Evolutionary conservation across 2,113 vertebrate species (phyloP).

Genomic region (Pangasianodon gigas): DNA sequence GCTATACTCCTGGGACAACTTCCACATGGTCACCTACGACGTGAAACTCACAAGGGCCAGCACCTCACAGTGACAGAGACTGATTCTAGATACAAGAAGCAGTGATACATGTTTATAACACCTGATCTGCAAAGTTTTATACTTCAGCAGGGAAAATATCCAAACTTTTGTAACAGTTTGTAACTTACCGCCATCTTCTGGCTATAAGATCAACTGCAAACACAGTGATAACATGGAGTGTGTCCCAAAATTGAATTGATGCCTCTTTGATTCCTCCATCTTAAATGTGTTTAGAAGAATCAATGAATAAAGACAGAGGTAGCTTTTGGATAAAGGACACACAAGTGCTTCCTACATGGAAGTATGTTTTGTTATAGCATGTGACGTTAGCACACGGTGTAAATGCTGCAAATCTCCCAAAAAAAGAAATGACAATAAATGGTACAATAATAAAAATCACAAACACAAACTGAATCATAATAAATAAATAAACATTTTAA

Average conservation of each 20-base stretch:
- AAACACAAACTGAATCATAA: background rate
- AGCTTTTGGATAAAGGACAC: background rate
- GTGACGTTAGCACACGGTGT: background rate
- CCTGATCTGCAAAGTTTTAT: background rate
- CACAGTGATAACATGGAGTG: background rate
- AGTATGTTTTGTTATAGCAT: background rate
- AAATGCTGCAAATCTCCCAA: background rate
- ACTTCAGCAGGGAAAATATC: background rate
- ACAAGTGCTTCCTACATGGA: no score
- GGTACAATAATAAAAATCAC: background rate
- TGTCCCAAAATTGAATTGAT: background rate
- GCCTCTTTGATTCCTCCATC: background rate
- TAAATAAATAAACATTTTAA: background rate
- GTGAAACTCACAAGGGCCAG: slow-evolving; percentile 68
- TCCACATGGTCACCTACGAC: slow-evolving; percentile 89
- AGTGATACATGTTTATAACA: background rate
- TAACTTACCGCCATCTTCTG: background rate
- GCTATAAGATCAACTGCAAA: background rate
- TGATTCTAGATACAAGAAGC: background rate
- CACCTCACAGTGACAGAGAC: background rate
- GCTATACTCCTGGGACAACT: slow-evolving; percentile 93
- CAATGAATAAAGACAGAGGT: background rate
- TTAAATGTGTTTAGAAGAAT: background rate
- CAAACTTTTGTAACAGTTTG: background rate
- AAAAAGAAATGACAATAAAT: background rate